Evolutionary conservation across 1,140 invertebrate genomes (phyloP), one percentile per base, ranked within the genome.

Genomic region (Eubasilissa regina): DNA sequence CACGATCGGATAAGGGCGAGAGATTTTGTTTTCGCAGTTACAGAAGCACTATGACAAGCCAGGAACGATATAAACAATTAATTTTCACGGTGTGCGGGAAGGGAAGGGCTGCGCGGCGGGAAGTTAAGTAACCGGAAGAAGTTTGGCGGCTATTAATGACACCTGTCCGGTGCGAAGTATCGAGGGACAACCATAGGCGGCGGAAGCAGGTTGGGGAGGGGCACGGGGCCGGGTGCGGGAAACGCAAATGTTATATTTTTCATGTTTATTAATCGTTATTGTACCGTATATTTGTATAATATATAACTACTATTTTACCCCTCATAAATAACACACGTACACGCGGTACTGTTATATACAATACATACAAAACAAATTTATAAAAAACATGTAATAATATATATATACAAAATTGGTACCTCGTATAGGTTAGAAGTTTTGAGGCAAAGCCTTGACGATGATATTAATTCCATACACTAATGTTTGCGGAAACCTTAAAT

Each of bases 81-180:
- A 79, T 79, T 74, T 73, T 0, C 72, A 47, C 64, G 35, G 72
- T 58, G 56, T 64, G 70, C n/a, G 21, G 15, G 48, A 19, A 13
- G 45, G 68, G 45, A 48, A 64, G 70, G 66, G 60, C 76, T 56
- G 66, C 48, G 45, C 17, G 66, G 64, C 76, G 35, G 68, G 9
- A 78, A 78, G 56, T 78, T 19, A 70, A 78, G 13, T 19, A 19
- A 44, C 76, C 76, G 76, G 62, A 70, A 21, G 66, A 43, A 51
- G 48, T 73, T 35, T 73, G 68, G 66, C 68, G 43, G 75, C 55
- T 53, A 75, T 45, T 58, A 75, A 76, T 76, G 60, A 64, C 56
- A 76, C 75, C 76, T 78, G 76, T 78, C 76, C 47, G 25, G 56
- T 53, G 68, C 44, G 68, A 53, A 73, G 19, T 53, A 73, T 35